Percentiles rank a stretch among this genome's conserved stretches.
These are phyloP conservation scores for Tribolium castaneum DNA, from an alignment of 1,140 invertebrate species.

Conservation along the genomic window DNA sequence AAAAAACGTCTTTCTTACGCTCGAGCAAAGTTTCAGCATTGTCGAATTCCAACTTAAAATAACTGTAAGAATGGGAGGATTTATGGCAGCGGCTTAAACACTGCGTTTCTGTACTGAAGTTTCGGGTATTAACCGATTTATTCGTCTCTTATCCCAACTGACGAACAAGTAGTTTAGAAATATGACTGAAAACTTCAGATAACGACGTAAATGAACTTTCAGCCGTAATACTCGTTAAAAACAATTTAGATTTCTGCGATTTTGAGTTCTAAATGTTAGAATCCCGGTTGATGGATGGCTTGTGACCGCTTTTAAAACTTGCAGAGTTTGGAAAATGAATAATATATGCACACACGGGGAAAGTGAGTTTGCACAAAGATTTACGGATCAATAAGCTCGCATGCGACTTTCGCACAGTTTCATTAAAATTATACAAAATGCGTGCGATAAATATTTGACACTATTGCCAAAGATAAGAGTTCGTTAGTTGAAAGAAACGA, in stretches of 20 bases:
- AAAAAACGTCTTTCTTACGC: not conserved
- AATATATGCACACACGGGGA: not conserved
- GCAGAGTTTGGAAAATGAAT: not conserved
- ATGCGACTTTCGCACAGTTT: not conserved
- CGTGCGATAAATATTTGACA: not conserved
- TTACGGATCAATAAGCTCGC: conserved; percentile 14
- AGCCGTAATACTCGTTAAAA: not conserved
- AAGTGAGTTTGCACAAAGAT: conserved; percentile 8
- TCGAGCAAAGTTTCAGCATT: not conserved
- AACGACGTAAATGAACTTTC: conserved; percentile 17
- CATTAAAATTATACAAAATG: not conserved
- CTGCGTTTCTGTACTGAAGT: not conserved
- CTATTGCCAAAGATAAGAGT: not conserved
- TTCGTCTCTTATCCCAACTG: not conserved
- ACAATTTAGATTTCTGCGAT: not conserved
- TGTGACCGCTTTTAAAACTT: not conserved
- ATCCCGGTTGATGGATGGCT: not conserved
- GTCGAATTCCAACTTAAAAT: conserved; percentile 5
- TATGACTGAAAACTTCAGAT: conserved; percentile 4
- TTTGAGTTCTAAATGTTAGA: not conserved
- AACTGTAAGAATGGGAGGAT: not conserved
- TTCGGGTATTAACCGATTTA: not conserved
- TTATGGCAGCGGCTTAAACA: not conserved
- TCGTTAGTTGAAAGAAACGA: not conserved
- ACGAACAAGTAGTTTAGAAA: not conserved